Conservation (phyloP, 2,113 vertebrate genomes). For the Accipiter cooperii region DNA sequence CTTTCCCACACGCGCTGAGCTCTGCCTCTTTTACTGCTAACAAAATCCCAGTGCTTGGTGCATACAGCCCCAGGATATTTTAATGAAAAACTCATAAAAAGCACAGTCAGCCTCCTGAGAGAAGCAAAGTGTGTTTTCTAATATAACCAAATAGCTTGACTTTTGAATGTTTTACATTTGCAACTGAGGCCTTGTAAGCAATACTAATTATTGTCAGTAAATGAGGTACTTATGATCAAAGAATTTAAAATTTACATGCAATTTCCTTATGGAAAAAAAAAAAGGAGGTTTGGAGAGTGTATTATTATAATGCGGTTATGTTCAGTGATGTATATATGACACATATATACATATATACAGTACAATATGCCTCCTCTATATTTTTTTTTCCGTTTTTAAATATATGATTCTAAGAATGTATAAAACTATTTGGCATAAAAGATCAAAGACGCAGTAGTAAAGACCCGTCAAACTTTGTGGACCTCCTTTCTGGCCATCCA, state of each 20-base stretch:
- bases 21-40: background rate
- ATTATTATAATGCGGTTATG: background rate
- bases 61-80: background rate
- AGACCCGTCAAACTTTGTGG: background rate
- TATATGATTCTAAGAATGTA: background rate
- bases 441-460: background rate
- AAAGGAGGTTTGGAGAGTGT: background rate
- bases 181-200: background rate
- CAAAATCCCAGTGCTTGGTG: background rate
- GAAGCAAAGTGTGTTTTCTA: background rate
- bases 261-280: background rate
- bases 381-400: background rate
- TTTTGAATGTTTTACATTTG: background rate
- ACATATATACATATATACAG: background rate
- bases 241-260: background rate
- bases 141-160: background rate
- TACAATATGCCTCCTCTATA: background rate
- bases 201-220: background rate
- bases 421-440: background rate
- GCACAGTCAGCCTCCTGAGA: background rate
- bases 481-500: background rate
- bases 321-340: background rate
- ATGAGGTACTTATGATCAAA: background rate
- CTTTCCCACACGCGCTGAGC: background rate
- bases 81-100: background rate